Evolutionary conservation across 2,888 invertebrate species (phyloP).

Genomic region (Dioctria linearis): DNA sequence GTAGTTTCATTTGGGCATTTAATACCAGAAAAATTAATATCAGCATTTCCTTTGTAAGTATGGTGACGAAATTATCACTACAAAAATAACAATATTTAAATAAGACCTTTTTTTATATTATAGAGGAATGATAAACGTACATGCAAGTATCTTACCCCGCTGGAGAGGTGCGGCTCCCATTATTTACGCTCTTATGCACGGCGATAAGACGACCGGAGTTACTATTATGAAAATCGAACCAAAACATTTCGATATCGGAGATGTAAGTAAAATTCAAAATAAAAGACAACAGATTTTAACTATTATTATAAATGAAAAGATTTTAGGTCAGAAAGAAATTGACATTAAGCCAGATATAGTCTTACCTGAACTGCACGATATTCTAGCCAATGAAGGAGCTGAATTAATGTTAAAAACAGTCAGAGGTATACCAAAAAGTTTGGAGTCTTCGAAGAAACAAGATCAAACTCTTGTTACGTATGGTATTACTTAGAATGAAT

Average conservation of each 20-base stretch:
- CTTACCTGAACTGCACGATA: constrained; percentile 77
- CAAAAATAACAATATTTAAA: neutral
- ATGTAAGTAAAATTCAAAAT: constrained; percentile 65
- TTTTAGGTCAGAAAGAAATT: constrained; percentile 74
- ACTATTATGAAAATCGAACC: constrained; percentile 91
- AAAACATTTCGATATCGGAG: constrained; percentile 85
- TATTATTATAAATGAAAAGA: constrained; percentile 60
- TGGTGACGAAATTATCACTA: constrained; percentile 59
- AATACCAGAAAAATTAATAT: constrained; percentile 83
- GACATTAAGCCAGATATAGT: constrained; percentile 74
- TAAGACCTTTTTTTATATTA: constrained; percentile 9
- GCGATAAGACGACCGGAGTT: constrained; percentile 86
- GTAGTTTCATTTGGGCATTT: constrained; percentile 96
- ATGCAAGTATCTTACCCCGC: constrained; percentile 90
- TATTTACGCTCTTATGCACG: constrained; percentile 86
- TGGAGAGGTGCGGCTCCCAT: constrained; percentile 97
- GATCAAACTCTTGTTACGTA: constrained; percentile 76
- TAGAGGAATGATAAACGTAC: constrained; percentile 94
- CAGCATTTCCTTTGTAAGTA: constrained; percentile 85
- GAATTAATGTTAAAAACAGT: constrained; percentile 78
- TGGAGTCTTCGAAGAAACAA: constrained; percentile 77
- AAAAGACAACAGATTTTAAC: neutral
- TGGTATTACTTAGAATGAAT: constrained; percentile 73
- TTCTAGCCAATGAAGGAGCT: constrained; percentile 80
- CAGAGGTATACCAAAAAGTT: constrained; percentile 74